Percentiles rank a stretch among this genome's conserved stretches.
These are phyloP conservation scores for Zaprionus lachaisei DNA, from an alignment of 1,140 invertebrate genomes.

Conservation along the genomic window DNA sequence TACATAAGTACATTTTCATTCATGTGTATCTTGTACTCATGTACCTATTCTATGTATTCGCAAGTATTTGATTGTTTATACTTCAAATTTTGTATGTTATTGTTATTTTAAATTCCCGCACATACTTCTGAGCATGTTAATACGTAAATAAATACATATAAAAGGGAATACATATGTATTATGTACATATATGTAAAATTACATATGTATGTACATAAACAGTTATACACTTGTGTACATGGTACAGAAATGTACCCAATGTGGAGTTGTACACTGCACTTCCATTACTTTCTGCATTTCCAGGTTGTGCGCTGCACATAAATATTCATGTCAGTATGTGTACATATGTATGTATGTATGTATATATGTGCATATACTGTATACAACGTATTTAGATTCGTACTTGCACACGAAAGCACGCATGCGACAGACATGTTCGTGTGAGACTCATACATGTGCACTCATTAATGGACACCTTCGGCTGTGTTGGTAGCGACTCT, in stretches of 20 bases:
- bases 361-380: conserved; percentile 1
- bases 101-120: too few species aligned
- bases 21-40: too few species aligned
- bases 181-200: conserved; percentile 1
- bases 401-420: conserved; percentile 1
- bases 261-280: not conserved
- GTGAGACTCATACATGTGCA: conserved; percentile 1
- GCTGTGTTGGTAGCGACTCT: not conserved
- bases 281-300: conserved; percentile 1
- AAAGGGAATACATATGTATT: not conserved
- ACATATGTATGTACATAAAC: conserved; percentile 20
- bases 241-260: not conserved
- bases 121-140: not conserved
- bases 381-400: conserved; percentile 4
- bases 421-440: not conserved
- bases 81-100: not conserved
- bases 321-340: conserved; percentile 18
- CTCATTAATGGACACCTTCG: conserved; percentile 8
- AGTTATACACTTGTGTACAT: not conserved
- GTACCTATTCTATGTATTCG: not conserved
- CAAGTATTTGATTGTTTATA: not conserved
- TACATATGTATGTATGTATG: conserved; percentile 18
- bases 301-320: conserved; percentile 5
- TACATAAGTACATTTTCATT: conserved; percentile 2
- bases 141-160: not conserved